These are phyloP conservation scores for Dendrolimus kikuchii DNA, from an alignment of 1,140 invertebrate genomes.

Conservation along the genomic window DNA sequence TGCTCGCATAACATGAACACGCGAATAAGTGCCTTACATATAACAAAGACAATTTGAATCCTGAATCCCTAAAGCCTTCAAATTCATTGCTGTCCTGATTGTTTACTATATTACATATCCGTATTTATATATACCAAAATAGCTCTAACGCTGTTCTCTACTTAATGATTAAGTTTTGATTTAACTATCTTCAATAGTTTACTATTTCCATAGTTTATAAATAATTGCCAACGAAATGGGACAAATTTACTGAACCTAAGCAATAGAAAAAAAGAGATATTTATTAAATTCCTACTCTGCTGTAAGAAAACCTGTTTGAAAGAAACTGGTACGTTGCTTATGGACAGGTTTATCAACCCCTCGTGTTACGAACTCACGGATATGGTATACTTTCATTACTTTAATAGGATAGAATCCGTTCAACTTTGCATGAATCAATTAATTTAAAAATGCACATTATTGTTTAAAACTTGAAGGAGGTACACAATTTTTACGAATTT, in stretches of 20 bases:
- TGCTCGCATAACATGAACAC: conserved; percentile 56
- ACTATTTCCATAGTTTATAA: too few species aligned
- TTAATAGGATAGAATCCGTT: conserved; percentile 44
- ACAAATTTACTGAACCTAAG: conserved; percentile 12
- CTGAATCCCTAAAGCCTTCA: too few species aligned
- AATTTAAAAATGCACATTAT: not conserved
- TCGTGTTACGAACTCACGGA: conserved; percentile 49
- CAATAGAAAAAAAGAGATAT: conserved; percentile 22
- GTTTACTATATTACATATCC: too few species aligned
- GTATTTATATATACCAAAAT: too few species aligned
- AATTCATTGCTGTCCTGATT: too few species aligned
- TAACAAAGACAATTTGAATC: not conserved
- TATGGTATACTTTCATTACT: conserved; percentile 61
- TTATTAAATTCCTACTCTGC: conserved; percentile 42
- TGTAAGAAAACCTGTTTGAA: conserved; percentile 36
- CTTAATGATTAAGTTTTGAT: too few species aligned
- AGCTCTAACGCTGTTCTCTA: too few species aligned
- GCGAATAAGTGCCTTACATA: conserved; percentile 33
- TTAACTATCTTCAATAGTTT: too few species aligned
- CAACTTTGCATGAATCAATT: not conserved
- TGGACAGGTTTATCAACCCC: conserved; percentile 52
- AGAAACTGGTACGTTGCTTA: conserved; percentile 37
- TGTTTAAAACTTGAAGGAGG: too few species aligned
- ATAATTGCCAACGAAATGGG: conserved; percentile 6
- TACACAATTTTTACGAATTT: too few species aligned